Conservation (phyloP, 2,113 vertebrate genomes). For the Columba janthina region DNA sequence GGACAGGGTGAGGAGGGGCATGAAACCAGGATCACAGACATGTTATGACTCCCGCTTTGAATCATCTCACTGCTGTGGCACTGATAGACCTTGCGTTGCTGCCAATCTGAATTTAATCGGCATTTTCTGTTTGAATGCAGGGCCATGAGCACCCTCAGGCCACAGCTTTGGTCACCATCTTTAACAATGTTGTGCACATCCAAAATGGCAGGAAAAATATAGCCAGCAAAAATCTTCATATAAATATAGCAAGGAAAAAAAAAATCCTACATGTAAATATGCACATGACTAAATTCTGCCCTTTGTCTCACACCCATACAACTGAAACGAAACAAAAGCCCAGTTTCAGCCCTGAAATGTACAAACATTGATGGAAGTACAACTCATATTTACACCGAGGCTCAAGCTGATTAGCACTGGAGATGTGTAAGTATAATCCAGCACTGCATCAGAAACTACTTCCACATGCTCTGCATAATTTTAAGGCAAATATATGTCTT, state of each 20-base stretch:
- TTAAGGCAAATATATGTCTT: not conserved
- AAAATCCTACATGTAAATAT: not conserved
- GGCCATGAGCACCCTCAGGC: not conserved
- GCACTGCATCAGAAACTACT: not conserved
- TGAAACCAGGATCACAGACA: not conserved
- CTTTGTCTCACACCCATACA: not conserved
- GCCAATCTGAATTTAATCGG: not conserved
- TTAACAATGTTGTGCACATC: not conserved
- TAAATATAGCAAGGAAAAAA: not conserved
- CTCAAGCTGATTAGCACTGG: not conserved
- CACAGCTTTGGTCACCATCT: not conserved
- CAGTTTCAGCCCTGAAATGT: not conserved
- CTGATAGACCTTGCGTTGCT: fast-evolving
- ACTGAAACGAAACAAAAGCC: not conserved
- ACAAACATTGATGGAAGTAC: not conserved
- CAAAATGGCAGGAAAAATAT: not conserved
- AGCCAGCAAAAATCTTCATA: not conserved
- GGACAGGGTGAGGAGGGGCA: not conserved
- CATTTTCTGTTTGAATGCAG: not conserved
- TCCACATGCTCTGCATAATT: not conserved
- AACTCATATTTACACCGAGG: not conserved
- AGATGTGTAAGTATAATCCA: not conserved
- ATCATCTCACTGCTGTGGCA: not conserved
- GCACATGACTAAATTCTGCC: not conserved
- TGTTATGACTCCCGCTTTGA: not conserved